A percentile compares a stretch with the other conserved stretches of the same genome.
These are phyloP conservation scores for Venturia canescens DNA, from an alignment of 1,140 invertebrate genomes.

Conservation along the genomic window DNA sequence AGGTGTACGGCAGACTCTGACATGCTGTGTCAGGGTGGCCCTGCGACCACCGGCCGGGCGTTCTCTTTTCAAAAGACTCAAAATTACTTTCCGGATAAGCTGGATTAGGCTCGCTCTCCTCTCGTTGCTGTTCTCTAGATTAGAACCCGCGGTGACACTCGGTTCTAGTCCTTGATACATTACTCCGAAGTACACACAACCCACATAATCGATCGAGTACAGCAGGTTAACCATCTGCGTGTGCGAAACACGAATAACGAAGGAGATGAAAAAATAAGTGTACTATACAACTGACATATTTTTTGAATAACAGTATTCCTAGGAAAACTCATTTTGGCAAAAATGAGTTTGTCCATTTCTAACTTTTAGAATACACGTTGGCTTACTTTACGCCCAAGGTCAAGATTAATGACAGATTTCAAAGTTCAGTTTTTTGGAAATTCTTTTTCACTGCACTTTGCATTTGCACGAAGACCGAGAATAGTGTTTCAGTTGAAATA, in stretches of 20 bases:
- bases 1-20: background rate
- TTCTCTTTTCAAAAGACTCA: conserved; percentile 75
- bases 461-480: too few relatives aligned
- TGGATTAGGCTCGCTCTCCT: conserved; percentile 76
- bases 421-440: too few relatives aligned
- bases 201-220: background rate
- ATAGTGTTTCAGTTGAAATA: too few relatives aligned
- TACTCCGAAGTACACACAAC: background rate
- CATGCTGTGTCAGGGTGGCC: background rate
- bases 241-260: background rate
- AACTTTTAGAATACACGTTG: too few relatives aligned
- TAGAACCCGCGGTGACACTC: conserved; percentile 71
- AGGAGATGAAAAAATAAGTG: too few relatives aligned
- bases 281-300: too few relatives aligned
- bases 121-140: conserved; percentile 69
- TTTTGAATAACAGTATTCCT: too few relatives aligned
- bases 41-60: background rate
- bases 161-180: conserved; percentile 20
- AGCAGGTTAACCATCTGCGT: background rate
- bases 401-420: too few relatives aligned
- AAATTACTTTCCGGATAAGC: conserved; percentile 78
- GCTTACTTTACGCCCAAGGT: too few relatives aligned
- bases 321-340: too few relatives aligned
- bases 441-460: too few relatives aligned
- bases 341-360: too few relatives aligned